These are phyloP conservation scores for Sarcoramphus papa DNA, from an alignment of 2,797 vertebrate species.

Conservation along the genomic window DNA sequence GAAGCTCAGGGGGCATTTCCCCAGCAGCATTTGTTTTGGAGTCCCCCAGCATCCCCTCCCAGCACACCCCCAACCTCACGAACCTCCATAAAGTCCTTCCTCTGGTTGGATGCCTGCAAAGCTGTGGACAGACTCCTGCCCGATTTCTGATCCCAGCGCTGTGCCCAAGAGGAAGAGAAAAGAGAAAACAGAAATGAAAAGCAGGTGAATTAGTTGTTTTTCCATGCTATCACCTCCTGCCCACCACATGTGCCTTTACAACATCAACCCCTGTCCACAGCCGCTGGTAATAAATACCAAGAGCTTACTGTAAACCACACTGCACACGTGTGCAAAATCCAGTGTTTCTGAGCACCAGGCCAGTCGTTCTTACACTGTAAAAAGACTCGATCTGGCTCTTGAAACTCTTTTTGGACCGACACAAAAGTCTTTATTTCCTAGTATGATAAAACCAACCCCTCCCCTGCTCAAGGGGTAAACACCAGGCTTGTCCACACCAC, in stretches of 20 bases:
- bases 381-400: not conserved
- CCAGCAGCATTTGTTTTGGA: not conserved
- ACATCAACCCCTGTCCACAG: not conserved
- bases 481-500: not conserved
- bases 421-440: not conserved
- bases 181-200: not conserved
- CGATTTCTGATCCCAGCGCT: slow-evolving; percentile 96
- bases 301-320: not conserved
- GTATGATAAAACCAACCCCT: not conserved
- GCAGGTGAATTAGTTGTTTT: not conserved
- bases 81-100: slow-evolving; percentile 99
- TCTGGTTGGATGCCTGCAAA: slow-evolving; percentile 90
- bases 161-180: not conserved
- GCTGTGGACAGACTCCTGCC: slow-evolving; percentile 85
- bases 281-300: not conserved
- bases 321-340: fast-evolving
- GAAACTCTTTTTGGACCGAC: not conserved
- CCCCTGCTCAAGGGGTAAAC: not conserved
- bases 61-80: not conserved
- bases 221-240: not conserved
- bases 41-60: not conserved
- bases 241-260: not conserved
- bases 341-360: not conserved
- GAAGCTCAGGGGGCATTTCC: not conserved
- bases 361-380: not conserved